Conservation (phyloP, 2,113 vertebrate species). For the Nothocercus julius region DNA sequence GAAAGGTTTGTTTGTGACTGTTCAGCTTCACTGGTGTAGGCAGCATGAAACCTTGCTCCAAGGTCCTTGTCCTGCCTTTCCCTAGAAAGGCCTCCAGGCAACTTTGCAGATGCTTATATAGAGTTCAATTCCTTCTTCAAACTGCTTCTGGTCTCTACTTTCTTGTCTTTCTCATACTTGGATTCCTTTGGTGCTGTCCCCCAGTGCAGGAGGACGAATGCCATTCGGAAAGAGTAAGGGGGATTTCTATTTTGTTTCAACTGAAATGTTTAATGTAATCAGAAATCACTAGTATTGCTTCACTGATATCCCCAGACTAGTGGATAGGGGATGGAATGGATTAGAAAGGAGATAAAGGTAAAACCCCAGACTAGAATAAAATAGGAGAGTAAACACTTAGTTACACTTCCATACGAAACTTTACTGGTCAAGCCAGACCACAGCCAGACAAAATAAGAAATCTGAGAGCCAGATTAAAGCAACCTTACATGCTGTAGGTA, state of each 20-base stretch:
- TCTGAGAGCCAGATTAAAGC: background rate
- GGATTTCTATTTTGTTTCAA: background rate
- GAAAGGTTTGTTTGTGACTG: background rate
- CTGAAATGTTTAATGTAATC: background rate
- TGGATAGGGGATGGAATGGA: fast-evolving
- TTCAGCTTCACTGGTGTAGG: background rate
- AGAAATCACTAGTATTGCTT: background rate
- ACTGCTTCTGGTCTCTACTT: background rate
- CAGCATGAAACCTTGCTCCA: background rate
- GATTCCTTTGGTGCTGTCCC: background rate
- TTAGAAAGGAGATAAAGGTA: background rate
- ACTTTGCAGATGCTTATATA: background rate
- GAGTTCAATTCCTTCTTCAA: background rate
- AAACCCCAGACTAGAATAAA: background rate
- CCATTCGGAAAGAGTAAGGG: background rate
- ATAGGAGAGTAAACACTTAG: fast-evolving
- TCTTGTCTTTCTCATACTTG: background rate
- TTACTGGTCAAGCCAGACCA: background rate
- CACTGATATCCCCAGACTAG: background rate
- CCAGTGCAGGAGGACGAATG: fast-evolving
- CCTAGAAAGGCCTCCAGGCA: background rate
- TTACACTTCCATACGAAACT: background rate
- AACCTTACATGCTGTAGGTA: background rate
- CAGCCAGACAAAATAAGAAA: background rate
- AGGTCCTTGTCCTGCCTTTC: fast-evolving